Evolutionary conservation across 2,797 vertebrate genomes (phyloP), one percentile per base, ranked within the genome.

Genomic region (Ctenopoma kingsleyae): DNA sequence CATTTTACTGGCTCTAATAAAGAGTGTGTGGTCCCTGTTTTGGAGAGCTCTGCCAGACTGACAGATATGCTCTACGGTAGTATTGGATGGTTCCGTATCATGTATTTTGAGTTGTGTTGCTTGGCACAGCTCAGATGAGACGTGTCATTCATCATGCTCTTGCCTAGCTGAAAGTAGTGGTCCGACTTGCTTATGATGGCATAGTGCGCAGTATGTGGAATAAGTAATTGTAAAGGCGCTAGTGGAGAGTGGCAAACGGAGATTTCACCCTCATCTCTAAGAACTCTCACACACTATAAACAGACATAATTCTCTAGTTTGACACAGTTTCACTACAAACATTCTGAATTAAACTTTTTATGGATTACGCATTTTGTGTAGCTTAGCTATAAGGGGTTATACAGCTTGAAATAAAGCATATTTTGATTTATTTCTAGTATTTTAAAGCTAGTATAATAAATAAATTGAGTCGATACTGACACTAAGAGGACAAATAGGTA

Each of bases 1-100:
- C 89, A 82, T 91, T 92, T 92, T 92, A 91, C 90, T 92, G 87
- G 90, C 86, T 85, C 80, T 88, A 91, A 89, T 92, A 90, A 93
- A 93, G 84, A 91, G 80, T 90, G 91, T 90, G 89, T 91, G 92
- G 92, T 93, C 91, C 87, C 80, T 84, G 82, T 89, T 89, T 84
- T 81, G 78, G 80, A 90, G 87, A 81, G 63, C 65, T 68, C 82
- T 82, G 84, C 85, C 86, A 89, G 82, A 80, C 80, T 89, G 88
- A 90, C 90, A 91, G 88, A 92, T 87, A 89, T 80, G 85, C 83
- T 86, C 83, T 80, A 82, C 91, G 83, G 88, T 90, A 90, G 84
- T 91, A 88, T 85, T 89, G 86, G 88, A 91, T 70, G 89, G 91
- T 92, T 91, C 91, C 87, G 89, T 91, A 91, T 93, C 92, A 91